These are phyloP conservation scores for Oncorhynchus masou DNA, from an alignment of 2,113 vertebrate genomes.

Conservation along the genomic window DNA sequence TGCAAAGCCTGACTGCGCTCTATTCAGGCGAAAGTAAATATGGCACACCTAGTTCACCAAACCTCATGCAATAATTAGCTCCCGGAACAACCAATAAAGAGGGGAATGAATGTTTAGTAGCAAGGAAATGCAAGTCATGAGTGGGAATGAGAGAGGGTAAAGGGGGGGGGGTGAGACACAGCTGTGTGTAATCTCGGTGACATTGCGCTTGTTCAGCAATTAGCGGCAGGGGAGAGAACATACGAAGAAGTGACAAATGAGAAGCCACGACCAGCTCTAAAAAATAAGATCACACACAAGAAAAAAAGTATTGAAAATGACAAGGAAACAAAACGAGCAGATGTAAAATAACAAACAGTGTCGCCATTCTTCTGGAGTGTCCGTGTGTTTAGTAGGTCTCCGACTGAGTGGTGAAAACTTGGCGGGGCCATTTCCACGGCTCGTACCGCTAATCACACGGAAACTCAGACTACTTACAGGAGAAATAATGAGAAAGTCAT, in stretches of 20 bases:
- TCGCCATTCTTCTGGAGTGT: background rate
- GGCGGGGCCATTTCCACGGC: constrained; percentile 49
- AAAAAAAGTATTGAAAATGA: background rate
- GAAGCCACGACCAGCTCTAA: background rate
- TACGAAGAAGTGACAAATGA: constrained; percentile 31
- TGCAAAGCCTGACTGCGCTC: constrained; percentile 42
- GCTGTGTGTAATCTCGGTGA: constrained; percentile 40
- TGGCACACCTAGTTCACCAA: constrained; percentile 48
- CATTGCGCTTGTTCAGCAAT: constrained; percentile 51
- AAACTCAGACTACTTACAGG: constrained; percentile 80
- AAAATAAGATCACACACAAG: background rate
- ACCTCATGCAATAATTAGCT: constrained; percentile 66
- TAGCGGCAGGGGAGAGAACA: constrained; percentile 22
- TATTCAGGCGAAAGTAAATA: constrained; percentile 59
- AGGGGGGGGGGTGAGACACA: constrained; percentile 25
- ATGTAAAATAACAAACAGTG: background rate
- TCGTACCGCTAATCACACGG: constrained; percentile 74
- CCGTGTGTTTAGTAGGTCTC: background rate
- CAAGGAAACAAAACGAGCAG: background rate
- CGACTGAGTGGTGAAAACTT: constrained; percentile 10
- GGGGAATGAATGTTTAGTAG: constrained; percentile 47
- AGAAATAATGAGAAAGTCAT: constrained; percentile 84
- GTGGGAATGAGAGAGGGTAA: constrained; percentile 9
- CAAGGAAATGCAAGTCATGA: constrained; percentile 47
- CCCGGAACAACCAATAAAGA: constrained; percentile 49